Conservation (phyloP, 2,113 vertebrate genomes). For the Hemiscyllium ocellatum region DNA sequence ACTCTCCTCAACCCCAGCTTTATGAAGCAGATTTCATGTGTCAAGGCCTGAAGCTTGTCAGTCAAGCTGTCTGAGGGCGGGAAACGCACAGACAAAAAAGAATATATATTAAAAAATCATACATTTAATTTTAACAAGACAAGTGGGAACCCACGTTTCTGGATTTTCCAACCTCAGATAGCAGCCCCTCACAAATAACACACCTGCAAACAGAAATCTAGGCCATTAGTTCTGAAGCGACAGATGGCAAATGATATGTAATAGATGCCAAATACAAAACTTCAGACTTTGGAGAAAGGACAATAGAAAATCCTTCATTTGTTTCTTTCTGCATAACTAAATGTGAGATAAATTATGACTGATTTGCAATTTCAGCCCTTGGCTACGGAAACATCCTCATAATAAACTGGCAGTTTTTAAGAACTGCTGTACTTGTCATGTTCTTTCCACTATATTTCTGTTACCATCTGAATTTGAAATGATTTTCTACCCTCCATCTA, state of each 20-base stretch:
- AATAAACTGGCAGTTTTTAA: not conserved
- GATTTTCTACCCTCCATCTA: not conserved
- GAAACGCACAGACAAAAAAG: too few relatives aligned
- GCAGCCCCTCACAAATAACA: not conserved
- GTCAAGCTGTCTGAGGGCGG: too few relatives aligned
- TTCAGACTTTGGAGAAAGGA: not conserved
- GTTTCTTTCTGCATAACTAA: not conserved
- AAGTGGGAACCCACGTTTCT: not conserved
- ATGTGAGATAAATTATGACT: not conserved
- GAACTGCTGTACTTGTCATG: not conserved
- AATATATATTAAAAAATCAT: too few relatives aligned
- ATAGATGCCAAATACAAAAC: not conserved
- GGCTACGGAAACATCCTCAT: not conserved
- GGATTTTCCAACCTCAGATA: not conserved
- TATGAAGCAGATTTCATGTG: too few relatives aligned
- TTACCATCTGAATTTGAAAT: not conserved
- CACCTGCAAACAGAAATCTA: not conserved
- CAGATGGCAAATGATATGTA: slow-evolving; percentile 4
- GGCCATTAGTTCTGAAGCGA: not conserved
- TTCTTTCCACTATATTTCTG: not conserved
- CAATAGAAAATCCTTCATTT: not conserved
- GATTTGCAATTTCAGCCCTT: not conserved
- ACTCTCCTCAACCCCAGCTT: too few relatives aligned
- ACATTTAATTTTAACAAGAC: too few relatives aligned
- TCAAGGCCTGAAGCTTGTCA: too few relatives aligned